phyloP scores from a whole-genome alignment of 2,113 vertebrate genomes.

The Coregonus clupeaformis region DNA sequence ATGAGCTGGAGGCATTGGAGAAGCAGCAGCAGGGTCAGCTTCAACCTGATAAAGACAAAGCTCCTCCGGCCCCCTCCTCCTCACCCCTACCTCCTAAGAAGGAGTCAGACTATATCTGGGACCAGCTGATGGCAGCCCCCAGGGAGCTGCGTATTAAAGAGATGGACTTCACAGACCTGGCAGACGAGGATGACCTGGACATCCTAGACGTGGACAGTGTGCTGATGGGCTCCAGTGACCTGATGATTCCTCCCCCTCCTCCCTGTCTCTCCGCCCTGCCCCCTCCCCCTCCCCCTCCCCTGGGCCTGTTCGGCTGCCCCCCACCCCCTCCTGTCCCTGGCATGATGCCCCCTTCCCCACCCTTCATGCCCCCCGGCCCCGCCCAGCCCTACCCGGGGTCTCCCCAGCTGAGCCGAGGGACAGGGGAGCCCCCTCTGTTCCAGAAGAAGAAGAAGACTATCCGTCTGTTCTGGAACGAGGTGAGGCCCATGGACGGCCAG shows the following conservation, averaged over 20 bases:
- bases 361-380: constrained; percentile 75
- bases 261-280: constrained; percentile 76
- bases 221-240: constrained; percentile 77
- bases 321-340: constrained; percentile 79
- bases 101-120: constrained; percentile 97
- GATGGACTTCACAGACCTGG: constrained; percentile 96
- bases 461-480: constrained; percentile 97
- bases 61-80: constrained; percentile 22
- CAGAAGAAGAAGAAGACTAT: constrained; percentile 99
- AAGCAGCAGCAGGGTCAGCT: constrained; percentile 72
- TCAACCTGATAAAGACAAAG: constrained; percentile 44
- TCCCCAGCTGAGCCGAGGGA: constrained; percentile 79
- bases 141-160: constrained; percentile 95
- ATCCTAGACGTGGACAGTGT: constrained; percentile 82
- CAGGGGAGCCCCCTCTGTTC: constrained; percentile 81
- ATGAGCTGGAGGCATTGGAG: constrained; percentile 74
- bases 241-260: constrained; percentile 72
- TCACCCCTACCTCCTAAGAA: constrained; percentile 67
- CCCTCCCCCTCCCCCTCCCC: constrained; percentile 81
- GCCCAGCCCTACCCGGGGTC: constrained; percentile 77
- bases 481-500: constrained; percentile 91
- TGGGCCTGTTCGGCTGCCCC: constrained; percentile 69
- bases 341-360: constrained; percentile 63
- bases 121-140: constrained; percentile 93
- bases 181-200: constrained; percentile 90